Percentiles rank a stretch among this genome's conserved stretches.
Evolutionary conservation across 2,113 vertebrate species (phyloP).

Genomic region (Sceloporus tristichus): DNA sequence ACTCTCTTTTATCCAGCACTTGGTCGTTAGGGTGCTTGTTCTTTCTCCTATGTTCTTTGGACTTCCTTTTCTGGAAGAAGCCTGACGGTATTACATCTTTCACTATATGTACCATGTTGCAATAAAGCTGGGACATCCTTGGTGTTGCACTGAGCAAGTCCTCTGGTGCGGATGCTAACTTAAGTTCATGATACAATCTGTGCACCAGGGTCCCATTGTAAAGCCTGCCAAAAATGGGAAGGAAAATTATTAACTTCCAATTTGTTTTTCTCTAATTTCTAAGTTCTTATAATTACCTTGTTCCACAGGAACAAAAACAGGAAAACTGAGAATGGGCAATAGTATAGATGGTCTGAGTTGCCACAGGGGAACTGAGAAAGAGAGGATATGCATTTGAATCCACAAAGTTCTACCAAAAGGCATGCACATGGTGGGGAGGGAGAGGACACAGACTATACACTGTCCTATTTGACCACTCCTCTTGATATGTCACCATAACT

Average conservation of each 20-base stretch:
- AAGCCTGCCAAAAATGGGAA: conserved; percentile 78
- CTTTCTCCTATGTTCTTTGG: conserved; percentile 54
- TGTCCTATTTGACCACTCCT: too few relatives aligned
- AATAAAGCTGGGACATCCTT: conserved; percentile 80
- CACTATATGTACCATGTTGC: conserved; percentile 64
- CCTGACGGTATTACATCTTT: conserved; percentile 55
- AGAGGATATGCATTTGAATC: background rate
- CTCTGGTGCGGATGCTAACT: conserved; percentile 72
- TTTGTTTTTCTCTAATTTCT: background rate
- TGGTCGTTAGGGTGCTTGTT: conserved; percentile 48
- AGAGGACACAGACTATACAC: too few relatives aligned
- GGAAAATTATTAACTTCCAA: conserved; percentile 3
- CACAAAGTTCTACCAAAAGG: too few relatives aligned
- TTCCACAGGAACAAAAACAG: background rate
- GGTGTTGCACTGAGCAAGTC: conserved; percentile 74
- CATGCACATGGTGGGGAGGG: too few relatives aligned
- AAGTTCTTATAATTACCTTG: too few relatives aligned
- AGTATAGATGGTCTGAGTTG: background rate
- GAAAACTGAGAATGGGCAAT: background rate
- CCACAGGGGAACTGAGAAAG: background rate
- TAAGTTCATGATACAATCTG: conserved; percentile 78
- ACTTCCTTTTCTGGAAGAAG: conserved; percentile 64
- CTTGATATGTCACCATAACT: too few relatives aligned
- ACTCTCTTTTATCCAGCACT: background rate
- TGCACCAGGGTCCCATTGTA: conserved; percentile 91